phyloP scores from a whole-genome alignment of 1,140 invertebrate genomes.

The Heliconius melpomene region DNA sequence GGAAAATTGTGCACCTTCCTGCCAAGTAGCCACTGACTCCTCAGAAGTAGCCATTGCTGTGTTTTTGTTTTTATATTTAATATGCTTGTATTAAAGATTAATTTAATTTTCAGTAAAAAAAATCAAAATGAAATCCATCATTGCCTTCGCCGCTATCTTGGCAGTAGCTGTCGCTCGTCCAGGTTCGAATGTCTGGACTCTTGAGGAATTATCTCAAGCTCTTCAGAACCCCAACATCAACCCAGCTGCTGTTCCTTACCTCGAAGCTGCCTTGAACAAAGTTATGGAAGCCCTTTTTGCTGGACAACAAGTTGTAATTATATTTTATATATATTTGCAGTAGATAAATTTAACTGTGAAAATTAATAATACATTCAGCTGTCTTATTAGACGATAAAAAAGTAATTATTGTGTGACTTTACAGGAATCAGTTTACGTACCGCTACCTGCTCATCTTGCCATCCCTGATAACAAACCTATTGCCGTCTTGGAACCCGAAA shows the following conservation, averaged over 20 bases:
- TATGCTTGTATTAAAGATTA: background rate
- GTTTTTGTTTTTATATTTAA: background rate
- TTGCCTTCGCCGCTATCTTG: conserved; percentile 54
- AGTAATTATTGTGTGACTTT: background rate
- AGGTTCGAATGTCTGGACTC: conserved; percentile 41
- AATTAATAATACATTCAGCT: background rate
- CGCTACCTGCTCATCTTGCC: conserved; percentile 36
- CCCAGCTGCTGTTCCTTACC: conserved; percentile 51
- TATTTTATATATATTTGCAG: background rate
- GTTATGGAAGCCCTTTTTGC: conserved; percentile 48
- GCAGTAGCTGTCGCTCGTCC: conserved; percentile 48
- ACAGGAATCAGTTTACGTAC: conserved; percentile 22
- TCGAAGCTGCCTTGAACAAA: conserved; percentile 53
- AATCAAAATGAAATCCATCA: conserved; percentile 40
- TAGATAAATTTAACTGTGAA: background rate
- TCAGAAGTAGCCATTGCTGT: background rate
- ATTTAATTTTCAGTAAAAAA: background rate
- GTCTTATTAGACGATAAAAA: background rate
- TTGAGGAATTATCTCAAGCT: conserved; percentile 51
- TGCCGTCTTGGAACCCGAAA: conserved; percentile 21
- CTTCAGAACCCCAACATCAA: conserved; percentile 50
- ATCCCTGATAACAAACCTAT: conserved; percentile 8
- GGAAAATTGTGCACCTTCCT: no score
- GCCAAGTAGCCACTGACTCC: no score
- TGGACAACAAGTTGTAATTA: conserved; percentile 47